Base-by-base conservation (phyloP, 1,140 invertebrate species). In the Sweltsa coloradensis region DNA sequence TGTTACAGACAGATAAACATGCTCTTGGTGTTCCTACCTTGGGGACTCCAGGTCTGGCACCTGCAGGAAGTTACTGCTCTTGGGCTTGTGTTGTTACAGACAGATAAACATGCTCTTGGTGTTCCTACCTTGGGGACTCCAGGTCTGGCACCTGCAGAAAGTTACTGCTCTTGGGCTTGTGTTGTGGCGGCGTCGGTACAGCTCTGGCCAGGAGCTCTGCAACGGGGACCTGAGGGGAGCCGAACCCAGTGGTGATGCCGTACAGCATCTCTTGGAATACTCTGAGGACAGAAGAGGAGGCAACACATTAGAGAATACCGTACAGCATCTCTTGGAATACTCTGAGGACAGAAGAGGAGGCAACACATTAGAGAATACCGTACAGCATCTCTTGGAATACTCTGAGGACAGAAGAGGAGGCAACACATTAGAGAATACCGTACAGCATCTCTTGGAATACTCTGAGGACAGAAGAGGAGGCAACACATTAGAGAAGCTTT, bases 231-330 rank as follows among this genome's bases (percentile, higher is more conserved):
- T 90, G 88, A 1, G 86, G 89, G 42, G 87, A 90, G n/a, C 89
- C 88, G 60, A 92, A 92, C 29, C 88, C 88, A 0, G 89, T 87
- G 58, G 89, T 87, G 55, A 94, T 93, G 49, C 90, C 90, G 61
- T 94, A 94, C 16, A 95, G 66, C 89, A 95, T 93, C 69, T 95
- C 89, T 72, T 94, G 83, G 60, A 89, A 89, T 13, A 83, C 80
- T 53, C 78, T 76, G 54, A 22, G 57, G 41, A 40, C 26, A 22
- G 42, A 39, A 18, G 47, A 45, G 36, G 43, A 18, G 16, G 50
- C 21, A n/a, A n/a, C n/a, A n/a, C n/a, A n/a, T n/a, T 31, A 27
- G 54, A 27, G 34, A 34, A 46, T 46, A 49, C 90, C 90, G 61
- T 94, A 94, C 16, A 95, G 66, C 89, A 95, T 93, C 69, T 95